A percentile compares a stretch with the other conserved stretches of the same genome.
These are phyloP conservation scores for Synchiropus splendidus DNA, from an alignment of 2,113 vertebrate genomes.

Conservation along the genomic window DNA sequence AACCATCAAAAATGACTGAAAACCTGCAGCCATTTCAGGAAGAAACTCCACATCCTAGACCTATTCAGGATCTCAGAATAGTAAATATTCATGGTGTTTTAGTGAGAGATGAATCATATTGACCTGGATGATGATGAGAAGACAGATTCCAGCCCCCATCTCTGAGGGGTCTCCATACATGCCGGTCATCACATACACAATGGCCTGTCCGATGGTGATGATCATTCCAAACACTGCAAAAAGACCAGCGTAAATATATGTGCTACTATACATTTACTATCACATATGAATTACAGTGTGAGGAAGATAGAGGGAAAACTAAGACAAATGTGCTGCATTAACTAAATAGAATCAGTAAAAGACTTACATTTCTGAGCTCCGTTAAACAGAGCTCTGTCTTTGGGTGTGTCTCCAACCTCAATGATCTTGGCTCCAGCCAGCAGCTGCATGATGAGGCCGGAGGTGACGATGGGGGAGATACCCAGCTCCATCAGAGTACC, in stretches of 20 bases:
- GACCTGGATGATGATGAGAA: slow-evolving; percentile 99
- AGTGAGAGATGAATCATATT: too few species aligned
- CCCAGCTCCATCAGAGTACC: slow-evolving; percentile 97
- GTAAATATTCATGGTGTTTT: too few species aligned
- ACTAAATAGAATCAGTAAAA: too few species aligned
- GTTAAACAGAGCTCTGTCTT: slow-evolving; percentile 96
- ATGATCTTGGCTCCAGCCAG: slow-evolving; percentile 97
- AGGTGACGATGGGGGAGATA: slow-evolving; percentile 97
- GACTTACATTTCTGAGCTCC: slow-evolving; percentile 96
- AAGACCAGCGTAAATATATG: too few species aligned
- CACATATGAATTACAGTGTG: too few species aligned
- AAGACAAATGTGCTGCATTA: too few species aligned
- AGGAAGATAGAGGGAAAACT: too few species aligned
- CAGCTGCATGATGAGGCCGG: slow-evolving; percentile 97
- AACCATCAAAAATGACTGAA: slow-evolving; percentile 3
- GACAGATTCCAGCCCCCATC: slow-evolving; percentile 97
- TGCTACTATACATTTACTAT: too few species aligned
- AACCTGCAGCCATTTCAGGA: neutral
- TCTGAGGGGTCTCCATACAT: slow-evolving; percentile 99
- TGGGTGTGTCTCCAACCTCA: slow-evolving; percentile 95
- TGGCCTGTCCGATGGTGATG: slow-evolving; percentile 96
- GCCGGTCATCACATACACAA: slow-evolving; percentile 98
- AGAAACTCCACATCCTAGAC: neutral
- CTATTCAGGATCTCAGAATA: neutral
- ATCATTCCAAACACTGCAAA: slow-evolving; percentile 95